phyloP scores from a whole-genome alignment of 2,797 vertebrate genomes.

The Sebastes umbrosus region DNA sequence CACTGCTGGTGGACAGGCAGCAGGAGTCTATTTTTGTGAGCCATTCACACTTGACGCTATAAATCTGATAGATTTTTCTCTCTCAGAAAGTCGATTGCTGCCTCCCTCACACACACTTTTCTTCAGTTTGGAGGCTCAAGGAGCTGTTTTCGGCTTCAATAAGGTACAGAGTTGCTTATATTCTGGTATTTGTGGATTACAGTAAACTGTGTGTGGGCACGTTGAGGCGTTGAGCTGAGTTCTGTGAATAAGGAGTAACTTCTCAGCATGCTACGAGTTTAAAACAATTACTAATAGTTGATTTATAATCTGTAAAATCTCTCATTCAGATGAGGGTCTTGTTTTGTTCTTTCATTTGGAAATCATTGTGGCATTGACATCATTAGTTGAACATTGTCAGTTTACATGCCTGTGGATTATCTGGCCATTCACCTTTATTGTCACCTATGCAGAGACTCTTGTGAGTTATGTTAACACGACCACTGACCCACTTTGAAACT shows the following conservation, averaged over 20 bases:
- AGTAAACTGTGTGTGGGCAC: neutral
- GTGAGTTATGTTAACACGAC: conserved; percentile 41
- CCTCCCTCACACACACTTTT: conserved; percentile 24
- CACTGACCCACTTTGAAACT: neutral
- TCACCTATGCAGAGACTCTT: conserved; percentile 62
- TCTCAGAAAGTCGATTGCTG: conserved; percentile 44
- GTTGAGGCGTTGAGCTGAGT: neutral
- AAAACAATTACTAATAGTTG: neutral
- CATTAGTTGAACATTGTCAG: conserved; percentile 21
- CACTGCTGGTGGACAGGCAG: conserved; percentile 41
- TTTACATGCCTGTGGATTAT: conserved; percentile 65
- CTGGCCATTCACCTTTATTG: conserved; percentile 53
- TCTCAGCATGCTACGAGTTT: neutral
- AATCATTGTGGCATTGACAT: neutral
- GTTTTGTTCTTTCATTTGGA: neutral
- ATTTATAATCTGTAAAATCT: neutral
- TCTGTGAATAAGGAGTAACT: neutral
- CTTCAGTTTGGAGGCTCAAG: conserved; percentile 46
- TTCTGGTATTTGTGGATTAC: neutral
- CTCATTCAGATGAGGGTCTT: neutral
- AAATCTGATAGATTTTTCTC: conserved; percentile 73
- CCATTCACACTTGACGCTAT: conserved; percentile 71
- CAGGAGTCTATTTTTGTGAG: conserved; percentile 75
- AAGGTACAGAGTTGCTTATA: conserved; percentile 24
- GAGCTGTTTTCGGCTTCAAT: conserved; percentile 20